Evolutionary conservation across 1,140 invertebrate genomes (phyloP).

Genomic region (Cotesia vestalis): DNA sequence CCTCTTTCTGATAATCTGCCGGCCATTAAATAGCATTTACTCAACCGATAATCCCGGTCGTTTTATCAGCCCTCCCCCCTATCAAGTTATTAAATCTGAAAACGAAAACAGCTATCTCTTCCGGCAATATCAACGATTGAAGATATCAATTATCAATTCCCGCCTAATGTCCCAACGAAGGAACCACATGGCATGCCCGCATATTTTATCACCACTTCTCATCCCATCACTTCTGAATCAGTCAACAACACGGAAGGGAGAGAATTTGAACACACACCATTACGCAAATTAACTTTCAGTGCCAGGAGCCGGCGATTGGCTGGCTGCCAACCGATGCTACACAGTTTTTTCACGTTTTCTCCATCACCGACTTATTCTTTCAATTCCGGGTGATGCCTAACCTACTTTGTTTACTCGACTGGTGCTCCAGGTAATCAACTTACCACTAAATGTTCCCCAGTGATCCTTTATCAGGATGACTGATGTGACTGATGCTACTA

Average conservation of each 20-base stretch:
- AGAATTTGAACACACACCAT: slow-evolving; percentile 53
- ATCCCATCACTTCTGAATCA: slow-evolving; percentile 15
- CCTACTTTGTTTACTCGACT: slow-evolving; percentile 14
- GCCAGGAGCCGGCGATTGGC: slow-evolving; percentile 50
- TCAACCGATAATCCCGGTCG: slow-evolving; percentile 9
- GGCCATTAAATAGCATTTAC: slow-evolving; percentile 14
- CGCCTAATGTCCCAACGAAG: too few relatives aligned
- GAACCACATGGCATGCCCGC: not conserved
- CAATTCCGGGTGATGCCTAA: not conserved
- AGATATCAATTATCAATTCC: too few relatives aligned
- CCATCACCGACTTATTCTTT: slow-evolving; percentile 20
- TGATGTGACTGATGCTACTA: slow-evolving; percentile 53
- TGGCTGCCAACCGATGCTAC: slow-evolving; percentile 44
- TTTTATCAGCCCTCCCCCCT: not conserved
- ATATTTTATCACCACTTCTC: not conserved
- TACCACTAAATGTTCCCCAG: slow-evolving; percentile 54
- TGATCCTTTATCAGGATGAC: slow-evolving; percentile 43
- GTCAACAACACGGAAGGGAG: slow-evolving; percentile 25
- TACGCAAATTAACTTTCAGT: slow-evolving; percentile 58
- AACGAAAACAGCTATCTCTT: too few relatives aligned
- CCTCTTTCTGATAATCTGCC: slow-evolving; percentile 7
- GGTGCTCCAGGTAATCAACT: slow-evolving; percentile 38
- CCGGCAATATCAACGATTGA: too few relatives aligned
- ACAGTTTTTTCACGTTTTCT: slow-evolving; percentile 16
- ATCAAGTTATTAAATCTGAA: too few relatives aligned